These are phyloP conservation scores for Prosapia bicincta DNA, from an alignment of 2,888 invertebrate species.

Conservation along the genomic window DNA sequence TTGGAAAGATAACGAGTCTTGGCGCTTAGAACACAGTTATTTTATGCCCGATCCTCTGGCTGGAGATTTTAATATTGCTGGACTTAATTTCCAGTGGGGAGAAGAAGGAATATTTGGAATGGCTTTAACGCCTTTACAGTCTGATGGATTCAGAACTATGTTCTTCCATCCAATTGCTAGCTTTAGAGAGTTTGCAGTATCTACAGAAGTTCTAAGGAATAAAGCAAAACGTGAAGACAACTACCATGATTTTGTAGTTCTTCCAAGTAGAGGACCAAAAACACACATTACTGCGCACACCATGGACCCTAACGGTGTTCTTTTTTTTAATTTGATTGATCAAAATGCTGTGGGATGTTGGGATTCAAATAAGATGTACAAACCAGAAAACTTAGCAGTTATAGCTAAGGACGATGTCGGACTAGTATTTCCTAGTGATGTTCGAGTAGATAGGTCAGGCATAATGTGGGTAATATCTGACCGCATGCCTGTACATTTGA, in stretches of 20 bases:
- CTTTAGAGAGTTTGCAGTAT: slow-evolving; percentile 73
- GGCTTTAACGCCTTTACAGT: slow-evolving; percentile 62
- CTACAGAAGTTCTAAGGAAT: slow-evolving; percentile 68
- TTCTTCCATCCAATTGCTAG: slow-evolving; percentile 79
- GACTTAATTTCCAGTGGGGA: slow-evolving; percentile 81
- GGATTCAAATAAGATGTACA: slow-evolving; percentile 64
- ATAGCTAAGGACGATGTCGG: slow-evolving; percentile 72
- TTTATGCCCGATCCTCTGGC: slow-evolving; percentile 75
- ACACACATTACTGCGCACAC: slow-evolving; percentile 70
- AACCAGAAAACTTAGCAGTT: slow-evolving; percentile 52
- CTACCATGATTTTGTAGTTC: slow-evolving; percentile 52
- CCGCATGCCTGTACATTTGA: slow-evolving; percentile 75
- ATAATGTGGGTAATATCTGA: slow-evolving; percentile 73
- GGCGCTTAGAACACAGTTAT: slow-evolving; percentile 74
- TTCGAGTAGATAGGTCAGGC: slow-evolving; percentile 56
- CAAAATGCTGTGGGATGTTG: slow-evolving; percentile 82
- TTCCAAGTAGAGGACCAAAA: slow-evolving; percentile 58
- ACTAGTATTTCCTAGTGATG: slow-evolving; percentile 73
- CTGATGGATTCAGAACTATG: slow-evolving; percentile 66
- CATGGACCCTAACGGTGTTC: slow-evolving; percentile 53
- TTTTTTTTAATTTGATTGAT: slow-evolving; percentile 74
- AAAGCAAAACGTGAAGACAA: slow-evolving; percentile 55
- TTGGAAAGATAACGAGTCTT: slow-evolving; percentile 70
- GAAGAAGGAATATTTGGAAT: slow-evolving; percentile 80
- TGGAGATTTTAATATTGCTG: slow-evolving; percentile 39